A percentile compares a stretch with the other conserved stretches of the same genome.
These are phyloP conservation scores for Galerucella pusilla DNA, from an alignment of 2,888 invertebrate species.

Conservation along the genomic window DNA sequence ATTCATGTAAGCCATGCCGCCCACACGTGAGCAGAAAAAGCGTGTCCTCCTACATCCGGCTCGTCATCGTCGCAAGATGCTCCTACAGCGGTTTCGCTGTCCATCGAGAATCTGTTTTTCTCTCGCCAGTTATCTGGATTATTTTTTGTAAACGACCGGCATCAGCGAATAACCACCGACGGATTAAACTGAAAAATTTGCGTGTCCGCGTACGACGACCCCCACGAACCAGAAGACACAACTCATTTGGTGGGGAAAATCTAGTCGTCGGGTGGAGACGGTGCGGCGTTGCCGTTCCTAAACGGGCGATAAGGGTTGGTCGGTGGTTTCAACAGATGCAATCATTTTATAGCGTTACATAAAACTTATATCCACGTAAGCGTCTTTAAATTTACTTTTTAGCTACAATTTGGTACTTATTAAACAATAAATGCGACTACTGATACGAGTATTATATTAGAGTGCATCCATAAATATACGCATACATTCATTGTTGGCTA, in stretches of 20 bases:
- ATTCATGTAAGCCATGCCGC: conserved; percentile 35
- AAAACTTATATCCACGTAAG: conserved; percentile 22
- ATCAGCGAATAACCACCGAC: conserved; percentile 18
- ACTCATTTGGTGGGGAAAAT: conserved; percentile 29
- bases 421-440: not conserved
- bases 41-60: conserved; percentile 14
- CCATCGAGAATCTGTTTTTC: not conserved
- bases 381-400: conserved; percentile 20
- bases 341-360: conserved; percentile 28
- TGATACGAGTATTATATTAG: not conserved
- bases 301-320: conserved; percentile 12
- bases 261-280: conserved; percentile 56
- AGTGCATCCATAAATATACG: no score
- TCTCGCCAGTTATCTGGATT: conserved; percentile 10
- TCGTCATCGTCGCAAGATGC: not conserved
- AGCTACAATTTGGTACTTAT: conserved; percentile 12
- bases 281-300: conserved; percentile 42
- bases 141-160: not conserved
- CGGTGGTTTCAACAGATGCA: conserved; percentile 12
- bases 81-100: conserved; percentile 5
- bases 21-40: conserved; percentile 37
- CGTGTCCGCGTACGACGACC: conserved; percentile 43
- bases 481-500: no score
- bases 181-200: conserved; percentile 34
- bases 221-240: conserved; percentile 29